Evolutionary conservation across 2,113 vertebrate genomes (phyloP), one percentile per base, ranked within the genome.

Genomic region (Cyprinodon tularosa): DNA sequence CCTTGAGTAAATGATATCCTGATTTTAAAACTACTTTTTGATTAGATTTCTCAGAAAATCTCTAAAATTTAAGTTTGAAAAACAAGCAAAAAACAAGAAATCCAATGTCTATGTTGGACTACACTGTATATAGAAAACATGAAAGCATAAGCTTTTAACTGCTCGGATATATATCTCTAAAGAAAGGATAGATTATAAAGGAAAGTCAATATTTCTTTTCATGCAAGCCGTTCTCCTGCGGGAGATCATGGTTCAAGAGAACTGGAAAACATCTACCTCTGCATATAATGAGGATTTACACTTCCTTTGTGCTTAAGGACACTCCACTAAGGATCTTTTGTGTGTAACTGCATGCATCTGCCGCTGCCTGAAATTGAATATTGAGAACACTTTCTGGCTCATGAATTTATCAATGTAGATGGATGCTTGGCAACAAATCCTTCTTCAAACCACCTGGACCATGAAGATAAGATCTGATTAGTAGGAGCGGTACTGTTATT

Each of bases 391-490:
- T 81, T 63, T 68, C 50, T n/a, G 63, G 40, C 64, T 79, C 48
- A 80, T 88, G 82, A 77, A 82, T 88, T 62, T 84, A 42, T 80
- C 40, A 2, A 13, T 66, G 42, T 67, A 50, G 72, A 72, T 0
- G 0, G 66, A 77, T 67, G 57, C 83, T 57, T 88, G 70, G 83
- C 76, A 89, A 86, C 85, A 89, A 80, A 91, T 87, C 84, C 85
- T 65, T 37, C 66, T 70, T 13, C 70, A 42, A 81, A 82, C 70
- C 70, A 62, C 47, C 53, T 68, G 47, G 14, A 15, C 20, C 29
- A 69, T 71, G 66, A 76, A 81, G 70, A 83, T 85, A 42, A 66
- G 61, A 75, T 71, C 61, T 66, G 81, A 83, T 78, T 65, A 66
- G 37, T 0, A 90, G 37, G 76, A 89, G 88, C 82, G 84, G 69